phyloP scores from a whole-genome alignment of 2,113 vertebrate species.

The Albula goreensis region DNA sequence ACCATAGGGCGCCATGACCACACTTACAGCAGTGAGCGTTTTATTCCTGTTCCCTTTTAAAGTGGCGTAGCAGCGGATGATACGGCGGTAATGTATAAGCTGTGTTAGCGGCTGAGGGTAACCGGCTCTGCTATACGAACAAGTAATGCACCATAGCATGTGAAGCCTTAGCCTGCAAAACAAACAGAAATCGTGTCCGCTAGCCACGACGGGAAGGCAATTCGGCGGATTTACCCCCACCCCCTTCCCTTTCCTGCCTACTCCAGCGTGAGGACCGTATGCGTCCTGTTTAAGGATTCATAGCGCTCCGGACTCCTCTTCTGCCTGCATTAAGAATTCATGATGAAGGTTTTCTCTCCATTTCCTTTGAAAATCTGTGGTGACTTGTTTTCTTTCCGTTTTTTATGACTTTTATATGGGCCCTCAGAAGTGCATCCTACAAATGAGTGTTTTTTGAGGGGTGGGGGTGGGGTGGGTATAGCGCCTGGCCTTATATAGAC shows the following conservation, averaged over 20 bases:
- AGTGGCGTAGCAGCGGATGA: not conserved
- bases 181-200: not conserved
- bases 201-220: not conserved
- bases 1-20: not conserved
- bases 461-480: no score
- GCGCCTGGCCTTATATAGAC: no score
- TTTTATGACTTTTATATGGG: not conserved
- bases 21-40: not conserved
- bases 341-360: conserved; percentile 1
- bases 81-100: not conserved
- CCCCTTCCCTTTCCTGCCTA: not conserved
- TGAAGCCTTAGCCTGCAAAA: not conserved
- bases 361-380: not conserved
- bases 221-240: not conserved
- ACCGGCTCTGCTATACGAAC: not conserved
- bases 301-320: conserved; percentile 4
- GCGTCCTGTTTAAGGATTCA: not conserved
- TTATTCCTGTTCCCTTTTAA: not conserved
- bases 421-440: not conserved
- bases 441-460: not conserved
- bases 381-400: not conserved
- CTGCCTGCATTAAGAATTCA: conserved; percentile 13
- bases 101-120: no score
- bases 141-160: not conserved
- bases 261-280: not conserved